Evolutionary conservation across 2,113 vertebrate species (phyloP).

Genomic region (Ifrita kowaldi): DNA sequence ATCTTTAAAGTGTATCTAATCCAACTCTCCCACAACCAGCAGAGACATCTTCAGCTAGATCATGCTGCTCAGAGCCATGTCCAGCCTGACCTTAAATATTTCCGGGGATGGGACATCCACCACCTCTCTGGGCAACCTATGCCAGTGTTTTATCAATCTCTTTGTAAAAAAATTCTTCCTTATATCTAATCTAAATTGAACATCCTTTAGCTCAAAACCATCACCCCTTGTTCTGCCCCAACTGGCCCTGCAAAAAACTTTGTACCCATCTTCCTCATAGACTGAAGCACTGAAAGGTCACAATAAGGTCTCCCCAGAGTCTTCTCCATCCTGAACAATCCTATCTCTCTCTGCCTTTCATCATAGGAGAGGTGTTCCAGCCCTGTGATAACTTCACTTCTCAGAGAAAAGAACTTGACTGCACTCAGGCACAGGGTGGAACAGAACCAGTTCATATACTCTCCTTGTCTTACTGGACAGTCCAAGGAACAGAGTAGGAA

Average conservation of each 20-base stretch:
- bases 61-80: neutral
- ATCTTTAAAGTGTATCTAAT: neutral
- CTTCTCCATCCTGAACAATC: neutral
- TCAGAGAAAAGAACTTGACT: neutral
- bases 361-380: neutral
- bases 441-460: neutral
- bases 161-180: neutral
- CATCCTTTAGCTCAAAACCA: neutral
- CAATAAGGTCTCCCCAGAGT: neutral
- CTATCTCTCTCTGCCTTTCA: neutral
- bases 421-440: neutral
- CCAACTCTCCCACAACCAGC: neutral
- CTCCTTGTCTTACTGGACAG: neutral
- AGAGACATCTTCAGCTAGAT: neutral
- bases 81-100: neutral
- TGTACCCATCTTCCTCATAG: neutral
- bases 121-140: neutral
- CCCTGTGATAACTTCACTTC: neutral
- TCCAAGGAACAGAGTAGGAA: neutral
- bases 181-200: neutral
- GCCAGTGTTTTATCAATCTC: neutral
- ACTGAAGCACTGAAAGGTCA: neutral
- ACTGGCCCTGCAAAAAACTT: neutral
- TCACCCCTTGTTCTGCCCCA: neutral
- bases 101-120: neutral